phyloP scores from a whole-genome alignment of 2,888 invertebrate species.

The Meliscaeva auricollis region DNA sequence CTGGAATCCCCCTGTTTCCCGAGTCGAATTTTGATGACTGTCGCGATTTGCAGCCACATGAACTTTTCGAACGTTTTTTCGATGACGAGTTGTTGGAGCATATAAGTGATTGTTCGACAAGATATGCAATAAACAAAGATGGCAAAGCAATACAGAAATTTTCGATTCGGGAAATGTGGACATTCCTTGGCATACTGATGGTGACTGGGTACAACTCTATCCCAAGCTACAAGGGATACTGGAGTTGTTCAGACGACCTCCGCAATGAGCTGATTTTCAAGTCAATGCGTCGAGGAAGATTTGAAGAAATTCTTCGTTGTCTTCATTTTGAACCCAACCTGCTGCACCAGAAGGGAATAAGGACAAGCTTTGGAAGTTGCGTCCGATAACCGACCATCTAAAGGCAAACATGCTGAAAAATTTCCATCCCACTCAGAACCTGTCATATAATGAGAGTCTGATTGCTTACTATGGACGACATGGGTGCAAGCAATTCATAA shows the following conservation, averaged over 20 bases:
- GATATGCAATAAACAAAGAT: conserved; percentile 44
- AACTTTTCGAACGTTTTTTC: conserved; percentile 41
- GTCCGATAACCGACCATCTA: conserved; percentile 34
- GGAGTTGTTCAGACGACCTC: conserved; percentile 37
- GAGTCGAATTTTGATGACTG: conserved; percentile 35
- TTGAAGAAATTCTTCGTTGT: too few species aligned
- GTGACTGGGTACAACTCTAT: conserved; percentile 38
- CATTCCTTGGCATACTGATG: conserved; percentile 36
- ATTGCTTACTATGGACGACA: conserved; percentile 80
- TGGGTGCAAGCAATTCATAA: conserved; percentile 79
- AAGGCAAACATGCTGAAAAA: neutral
- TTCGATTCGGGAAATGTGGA: conserved; percentile 30
- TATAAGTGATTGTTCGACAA: conserved; percentile 29
- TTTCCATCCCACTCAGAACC: neutral
- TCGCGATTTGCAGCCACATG: conserved; percentile 11
- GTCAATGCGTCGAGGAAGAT: too few species aligned
- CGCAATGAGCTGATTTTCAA: conserved; percentile 46
- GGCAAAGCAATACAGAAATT: conserved; percentile 37
- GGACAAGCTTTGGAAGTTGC: conserved; percentile 58
- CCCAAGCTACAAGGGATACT: conserved; percentile 33
- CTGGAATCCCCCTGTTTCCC: conserved; percentile 28
- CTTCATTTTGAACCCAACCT: too few species aligned
- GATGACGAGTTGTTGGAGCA: conserved; percentile 45
- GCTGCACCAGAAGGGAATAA: too few species aligned
- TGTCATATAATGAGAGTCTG: conserved; percentile 78